phyloP scores from a whole-genome alignment of 2,888 invertebrate species.

The Drosophila mulleri region DNA sequence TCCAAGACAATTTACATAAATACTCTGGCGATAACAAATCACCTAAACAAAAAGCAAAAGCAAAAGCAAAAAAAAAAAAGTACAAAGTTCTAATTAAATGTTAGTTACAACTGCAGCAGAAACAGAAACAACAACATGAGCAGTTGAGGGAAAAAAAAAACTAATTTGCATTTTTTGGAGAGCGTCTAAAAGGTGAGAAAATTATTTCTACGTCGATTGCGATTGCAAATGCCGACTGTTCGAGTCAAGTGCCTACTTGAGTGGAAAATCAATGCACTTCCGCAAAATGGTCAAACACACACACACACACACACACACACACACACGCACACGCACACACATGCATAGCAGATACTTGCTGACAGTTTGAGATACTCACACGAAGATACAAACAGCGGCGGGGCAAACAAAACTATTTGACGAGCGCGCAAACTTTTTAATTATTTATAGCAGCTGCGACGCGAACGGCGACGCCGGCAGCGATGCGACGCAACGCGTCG shows the following conservation, averaged over 20 bases:
- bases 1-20: constrained; percentile 68
- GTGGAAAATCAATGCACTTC: constrained; percentile 78
- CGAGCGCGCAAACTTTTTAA: constrained; percentile 34
- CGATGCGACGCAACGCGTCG: constrained; percentile 1
- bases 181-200: constrained; percentile 71
- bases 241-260: constrained; percentile 71
- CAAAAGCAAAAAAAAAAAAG: constrained; percentile 31
- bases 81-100: constrained; percentile 71
- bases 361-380: constrained; percentile 29
- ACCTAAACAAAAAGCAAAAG: constrained; percentile 6
- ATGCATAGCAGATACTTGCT: constrained; percentile 21
- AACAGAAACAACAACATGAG: background rate
- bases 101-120: constrained; percentile 42
- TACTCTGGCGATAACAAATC: constrained; percentile 51
- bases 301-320: constrained; percentile 36
- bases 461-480: background rate
- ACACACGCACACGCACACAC: constrained; percentile 33
- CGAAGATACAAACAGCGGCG: constrained; percentile 19
- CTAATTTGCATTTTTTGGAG: constrained; percentile 72
- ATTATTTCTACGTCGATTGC: constrained; percentile 55
- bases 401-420: constrained; percentile 35
- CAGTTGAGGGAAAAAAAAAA: constrained; percentile 13
- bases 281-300: constrained; percentile 59
- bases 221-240: constrained; percentile 21
- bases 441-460: constrained; percentile 40